A percentile compares a stretch with the other conserved stretches of the same genome.
These are phyloP conservation scores for Nymphicus hollandicus DNA, from an alignment of 2,113 vertebrate species.

Conservation along the genomic window DNA sequence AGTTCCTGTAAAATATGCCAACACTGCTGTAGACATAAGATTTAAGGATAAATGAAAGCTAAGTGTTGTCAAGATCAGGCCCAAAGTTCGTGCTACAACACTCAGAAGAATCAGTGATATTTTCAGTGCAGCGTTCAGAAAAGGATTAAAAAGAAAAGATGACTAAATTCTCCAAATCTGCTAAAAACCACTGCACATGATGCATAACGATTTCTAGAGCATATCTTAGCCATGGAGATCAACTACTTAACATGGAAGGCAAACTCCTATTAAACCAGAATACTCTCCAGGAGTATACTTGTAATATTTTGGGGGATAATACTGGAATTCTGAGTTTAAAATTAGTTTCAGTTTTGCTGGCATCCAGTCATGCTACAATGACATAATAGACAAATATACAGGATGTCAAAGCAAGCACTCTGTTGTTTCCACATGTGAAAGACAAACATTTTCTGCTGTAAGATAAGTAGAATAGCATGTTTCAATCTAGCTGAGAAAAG, in stretches of 20 bases:
- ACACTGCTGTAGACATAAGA: background rate
- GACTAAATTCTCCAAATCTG: background rate
- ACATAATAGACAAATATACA: background rate
- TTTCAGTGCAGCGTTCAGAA: background rate
- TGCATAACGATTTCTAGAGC: background rate
- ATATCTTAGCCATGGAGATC: background rate
- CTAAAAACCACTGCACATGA: background rate
- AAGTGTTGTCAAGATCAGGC: background rate
- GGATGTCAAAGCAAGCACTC: background rate
- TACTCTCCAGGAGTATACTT: background rate
- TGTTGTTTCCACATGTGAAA: background rate
- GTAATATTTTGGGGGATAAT: background rate
- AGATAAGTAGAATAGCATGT: background rate
- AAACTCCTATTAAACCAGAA: background rate
- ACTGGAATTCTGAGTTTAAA: background rate
- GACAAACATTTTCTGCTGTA: background rate
- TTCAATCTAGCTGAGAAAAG: slow-evolving; percentile 1
- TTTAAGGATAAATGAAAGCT: background rate
- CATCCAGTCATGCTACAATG: background rate
- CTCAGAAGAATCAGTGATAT: background rate
- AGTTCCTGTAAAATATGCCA: background rate
- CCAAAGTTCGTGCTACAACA: background rate
- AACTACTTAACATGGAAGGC: background rate
- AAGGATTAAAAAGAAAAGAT: background rate
- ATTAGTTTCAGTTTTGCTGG: background rate